Conservation (phyloP, 2,113 vertebrate species). For the Passer domesticus region DNA sequence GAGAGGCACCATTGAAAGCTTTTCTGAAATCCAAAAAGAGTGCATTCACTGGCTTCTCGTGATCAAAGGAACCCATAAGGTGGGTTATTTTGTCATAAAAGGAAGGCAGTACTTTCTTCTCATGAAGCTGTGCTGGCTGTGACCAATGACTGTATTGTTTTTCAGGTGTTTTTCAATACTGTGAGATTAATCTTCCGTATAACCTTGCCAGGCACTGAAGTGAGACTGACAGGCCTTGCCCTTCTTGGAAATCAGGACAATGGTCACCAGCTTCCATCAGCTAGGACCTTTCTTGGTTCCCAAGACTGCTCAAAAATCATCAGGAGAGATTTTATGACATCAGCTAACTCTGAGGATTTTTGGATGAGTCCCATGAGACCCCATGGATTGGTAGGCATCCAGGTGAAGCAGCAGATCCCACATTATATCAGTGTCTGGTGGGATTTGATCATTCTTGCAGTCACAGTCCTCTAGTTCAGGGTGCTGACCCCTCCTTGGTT, state of each 20-base stretch:
- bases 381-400: background rate
- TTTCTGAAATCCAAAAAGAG: background rate
- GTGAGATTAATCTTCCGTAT: accelerated
- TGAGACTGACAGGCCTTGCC: background rate
- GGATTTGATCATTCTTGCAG: accelerated
- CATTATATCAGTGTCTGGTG: background rate
- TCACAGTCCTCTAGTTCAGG: background rate
- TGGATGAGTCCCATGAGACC: background rate
- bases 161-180: background rate
- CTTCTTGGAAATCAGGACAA: background rate
- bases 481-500: background rate
- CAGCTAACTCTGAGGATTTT: background rate
- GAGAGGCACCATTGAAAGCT: background rate
- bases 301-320: background rate
- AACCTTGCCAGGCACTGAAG: background rate
- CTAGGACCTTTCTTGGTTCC: background rate
- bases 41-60: background rate
- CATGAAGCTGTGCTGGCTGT: background rate
- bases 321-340: background rate
- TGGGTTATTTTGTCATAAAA: background rate
- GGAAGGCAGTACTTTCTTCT: background rate
- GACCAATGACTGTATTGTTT: background rate
- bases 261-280: background rate
- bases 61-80: background rate
- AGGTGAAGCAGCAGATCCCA: background rate